Conservation (phyloP, 2,797 vertebrate genomes). For the Amblyopsis hoosieri region DNA sequence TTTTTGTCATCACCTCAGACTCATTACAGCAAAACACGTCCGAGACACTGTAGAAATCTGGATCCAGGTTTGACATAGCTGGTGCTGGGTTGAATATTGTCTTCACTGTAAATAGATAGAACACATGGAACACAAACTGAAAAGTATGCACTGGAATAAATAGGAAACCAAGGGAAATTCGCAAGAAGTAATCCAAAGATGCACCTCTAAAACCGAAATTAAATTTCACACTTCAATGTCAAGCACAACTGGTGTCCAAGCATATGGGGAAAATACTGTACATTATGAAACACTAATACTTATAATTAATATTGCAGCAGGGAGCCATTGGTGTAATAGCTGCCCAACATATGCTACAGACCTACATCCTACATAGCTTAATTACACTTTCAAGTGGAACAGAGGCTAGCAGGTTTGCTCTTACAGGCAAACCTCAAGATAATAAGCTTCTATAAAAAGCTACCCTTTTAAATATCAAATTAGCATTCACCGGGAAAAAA, state of each 20-base stretch:
- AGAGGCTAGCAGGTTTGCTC: conserved; percentile 50
- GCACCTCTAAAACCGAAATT: not conserved
- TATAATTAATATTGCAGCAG: too few species aligned
- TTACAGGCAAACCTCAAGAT: conserved; percentile 57
- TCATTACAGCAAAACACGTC: conserved; percentile 98
- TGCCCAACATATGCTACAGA: conserved; percentile 30
- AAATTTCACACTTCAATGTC: conserved; percentile 11
- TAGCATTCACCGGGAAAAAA: conserved; percentile 50
- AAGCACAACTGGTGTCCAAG: conserved; percentile 12
- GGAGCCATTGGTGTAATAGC: conserved; percentile 12
- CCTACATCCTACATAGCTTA: conserved; percentile 53
- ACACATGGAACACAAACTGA: not conserved
- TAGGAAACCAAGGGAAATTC: not conserved
- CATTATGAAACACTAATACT: too few species aligned
- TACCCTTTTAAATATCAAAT: conserved; percentile 66
- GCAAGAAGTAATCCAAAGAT: not conserved
- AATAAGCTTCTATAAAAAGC: conserved; percentile 62
- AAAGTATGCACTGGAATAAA: not conserved
- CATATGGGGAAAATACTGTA: too few species aligned
- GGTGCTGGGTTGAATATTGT: conserved; percentile 97
- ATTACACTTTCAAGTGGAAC: conserved; percentile 61
- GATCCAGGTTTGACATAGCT: conserved; percentile 85
- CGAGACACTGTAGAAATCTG: conserved; percentile 85
- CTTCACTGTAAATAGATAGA: conserved; percentile 81
- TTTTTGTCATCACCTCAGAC: conserved; percentile 86